A percentile compares a stretch with the other conserved stretches of the same genome.
These are phyloP conservation scores for Thyatira batis DNA, from an alignment of 2,888 invertebrate genomes.

Conservation along the genomic window DNA sequence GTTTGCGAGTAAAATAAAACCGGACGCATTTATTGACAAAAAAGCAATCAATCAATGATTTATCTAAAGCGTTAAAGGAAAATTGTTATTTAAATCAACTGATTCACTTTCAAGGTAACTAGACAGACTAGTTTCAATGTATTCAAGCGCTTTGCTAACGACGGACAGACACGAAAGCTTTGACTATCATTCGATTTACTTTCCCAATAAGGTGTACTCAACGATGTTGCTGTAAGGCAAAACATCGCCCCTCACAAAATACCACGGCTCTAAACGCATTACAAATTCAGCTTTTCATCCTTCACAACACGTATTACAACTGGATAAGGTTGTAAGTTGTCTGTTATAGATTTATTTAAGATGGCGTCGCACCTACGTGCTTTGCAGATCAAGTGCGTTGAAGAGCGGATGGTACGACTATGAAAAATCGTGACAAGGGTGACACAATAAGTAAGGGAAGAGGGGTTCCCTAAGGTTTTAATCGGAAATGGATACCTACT, in stretches of 20 bases:
- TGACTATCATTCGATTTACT: slow-evolving; percentile 58
- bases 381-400: slow-evolving; percentile 79
- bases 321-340: slow-evolving; percentile 52
- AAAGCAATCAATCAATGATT: neutral
- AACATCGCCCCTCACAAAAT: slow-evolving; percentile 63
- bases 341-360: slow-evolving; percentile 26
- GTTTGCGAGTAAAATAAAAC: neutral
- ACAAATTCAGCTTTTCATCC: slow-evolving; percentile 35
- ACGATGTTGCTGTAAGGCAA: slow-evolving; percentile 67
- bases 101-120: slow-evolving; percentile 3
- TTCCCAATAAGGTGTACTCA: slow-evolving; percentile 62
- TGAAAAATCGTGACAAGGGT: slow-evolving; percentile 79
- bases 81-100: neutral
- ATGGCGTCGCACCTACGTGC: slow-evolving; percentile 61
- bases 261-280: slow-evolving; percentile 47
- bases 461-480: slow-evolving; percentile 66
- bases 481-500: slow-evolving; percentile 61
- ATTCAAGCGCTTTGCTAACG: slow-evolving; percentile 52
- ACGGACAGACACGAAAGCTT: slow-evolving; percentile 57
- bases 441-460: slow-evolving; percentile 68
- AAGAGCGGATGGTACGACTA: slow-evolving; percentile 75
- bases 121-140: slow-evolving; percentile 1
- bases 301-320: slow-evolving; percentile 36
- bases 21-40: neutral
- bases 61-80: neutral